Conservation (phyloP, 2,888 invertebrate species). For the Hydroisotoma schaefferi region DNA sequence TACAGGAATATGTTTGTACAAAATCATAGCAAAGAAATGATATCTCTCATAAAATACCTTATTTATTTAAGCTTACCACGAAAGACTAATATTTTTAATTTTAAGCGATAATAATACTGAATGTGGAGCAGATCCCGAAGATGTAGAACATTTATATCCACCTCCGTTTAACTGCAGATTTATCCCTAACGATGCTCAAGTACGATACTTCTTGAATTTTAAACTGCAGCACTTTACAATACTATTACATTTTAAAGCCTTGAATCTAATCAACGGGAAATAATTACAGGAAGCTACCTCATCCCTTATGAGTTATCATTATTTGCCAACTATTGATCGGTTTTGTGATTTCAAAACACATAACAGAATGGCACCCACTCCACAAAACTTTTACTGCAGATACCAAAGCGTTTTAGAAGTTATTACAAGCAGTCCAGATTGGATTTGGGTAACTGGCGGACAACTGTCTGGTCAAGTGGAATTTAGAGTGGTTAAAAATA, state of each 20-base stretch:
- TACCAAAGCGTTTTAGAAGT: constrained; percentile 38
- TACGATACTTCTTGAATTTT: background rate
- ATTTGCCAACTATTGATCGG: constrained; percentile 18
- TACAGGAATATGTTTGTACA: constrained; percentile 25
- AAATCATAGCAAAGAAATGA: background rate
- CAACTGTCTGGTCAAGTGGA: background rate
- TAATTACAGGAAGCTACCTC: constrained; percentile 26
- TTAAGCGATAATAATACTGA: background rate
- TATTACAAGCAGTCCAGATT: constrained; percentile 26
- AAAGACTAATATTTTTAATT: too few relatives aligned
- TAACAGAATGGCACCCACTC: constrained; percentile 26
- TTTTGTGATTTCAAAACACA: constrained; percentile 37
- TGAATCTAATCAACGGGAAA: background rate
- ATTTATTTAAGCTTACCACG: background rate
- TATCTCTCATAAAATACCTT: background rate
- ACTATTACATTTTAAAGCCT: background rate
- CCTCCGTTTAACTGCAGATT: constrained; percentile 34
- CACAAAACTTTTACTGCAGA: constrained; percentile 37
- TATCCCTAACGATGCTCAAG: constrained; percentile 15
- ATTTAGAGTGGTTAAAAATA: constrained; percentile 18
- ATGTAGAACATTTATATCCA: constrained; percentile 6
- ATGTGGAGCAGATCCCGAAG: constrained; percentile 16
- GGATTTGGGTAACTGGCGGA: constrained; percentile 10
- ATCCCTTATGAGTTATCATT: constrained; percentile 33
- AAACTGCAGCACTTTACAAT: background rate